Base-by-base conservation (phyloP, 2,888 invertebrate species). In the Orthonevra nobilis region DNA sequence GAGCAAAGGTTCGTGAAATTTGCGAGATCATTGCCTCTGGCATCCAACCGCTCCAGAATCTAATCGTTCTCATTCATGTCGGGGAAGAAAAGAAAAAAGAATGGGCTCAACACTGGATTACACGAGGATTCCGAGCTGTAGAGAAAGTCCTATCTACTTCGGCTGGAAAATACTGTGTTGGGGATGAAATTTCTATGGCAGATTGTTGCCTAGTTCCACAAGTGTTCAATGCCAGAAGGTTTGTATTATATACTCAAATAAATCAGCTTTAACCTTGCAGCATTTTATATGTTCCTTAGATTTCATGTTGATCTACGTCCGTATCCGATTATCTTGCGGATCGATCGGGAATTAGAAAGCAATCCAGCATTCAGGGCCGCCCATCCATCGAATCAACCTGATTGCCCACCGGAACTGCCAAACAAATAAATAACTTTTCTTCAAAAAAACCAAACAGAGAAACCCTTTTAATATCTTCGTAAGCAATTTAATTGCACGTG, bases 141-240 rank as follows among this genome's bases (percentile, higher is more conserved):
- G 98, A 99, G 89, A 94, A 95, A 86, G 90, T 96, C 26, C 89
- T 99, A 6, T 93, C 94, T 0, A 91, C 94, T 1, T 94, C 94
- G 50, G 95, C 97, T 48, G 97, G 97, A 5, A 96, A 96, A 86
- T 98, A 96, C 86, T 96, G 96, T 86, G 95, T 97, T 2, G 98
- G 98, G 0, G 97, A 99, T 89, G 94, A 95, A 83, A 93, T 99
- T 70, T 96, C 97, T 0, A 90, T 98, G 85, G 98, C 98, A 3
- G 99, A 99, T 89, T 95, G 97, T 85, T 98, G 96, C 87, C 90
- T 99, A 70, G 95, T 98, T 52, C 98, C 98, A 44, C 98, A 99
- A 90, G 94, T 98, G 58, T 97, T 95, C 87, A 97, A 97, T 90
- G 98, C 98, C 23, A 91, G 95, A 88, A 94, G 96, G 95, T 95